phyloP scores from a whole-genome alignment of 1,140 invertebrate genomes.

The Sminthurinus signatus region DNA sequence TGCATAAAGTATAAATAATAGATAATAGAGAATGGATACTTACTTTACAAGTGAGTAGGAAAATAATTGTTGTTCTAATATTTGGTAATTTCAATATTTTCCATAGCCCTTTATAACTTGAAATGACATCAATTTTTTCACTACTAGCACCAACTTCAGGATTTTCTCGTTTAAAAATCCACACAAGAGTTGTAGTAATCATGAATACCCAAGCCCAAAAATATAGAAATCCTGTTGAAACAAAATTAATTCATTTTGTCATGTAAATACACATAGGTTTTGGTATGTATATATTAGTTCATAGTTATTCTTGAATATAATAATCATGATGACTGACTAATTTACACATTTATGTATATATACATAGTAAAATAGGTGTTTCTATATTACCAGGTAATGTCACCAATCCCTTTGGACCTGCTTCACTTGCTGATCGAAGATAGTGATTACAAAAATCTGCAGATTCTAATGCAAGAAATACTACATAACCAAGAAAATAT shows the following conservation, averaged over 20 bases:
- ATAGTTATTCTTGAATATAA: no score
- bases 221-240: constrained; percentile 61
- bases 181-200: constrained; percentile 80
- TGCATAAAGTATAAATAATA: neutral
- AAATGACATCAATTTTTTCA: constrained; percentile 53
- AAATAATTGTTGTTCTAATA: constrained; percentile 66
- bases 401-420: constrained; percentile 60
- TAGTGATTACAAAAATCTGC: constrained; percentile 93
- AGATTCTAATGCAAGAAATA: constrained; percentile 96
- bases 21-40: no score
- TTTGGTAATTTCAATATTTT: constrained; percentile 77
- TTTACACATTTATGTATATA: no score
- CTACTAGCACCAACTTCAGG: constrained; percentile 44
- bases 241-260: neutral
- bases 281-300: no score
- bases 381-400: constrained; percentile 65
- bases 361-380: no score
- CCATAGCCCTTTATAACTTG: constrained; percentile 78
- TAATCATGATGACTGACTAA: no score
- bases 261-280: no score
- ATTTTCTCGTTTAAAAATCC: constrained; percentile 79
- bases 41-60: constrained; percentile 66
- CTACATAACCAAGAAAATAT: constrained; percentile 93
- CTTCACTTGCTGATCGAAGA: constrained; percentile 55
- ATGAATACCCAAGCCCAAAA: constrained; percentile 95